Evolutionary conservation across 2,888 invertebrate species (phyloP), one percentile per base, ranked within the genome.

Genomic region (Myathropa florea): DNA sequence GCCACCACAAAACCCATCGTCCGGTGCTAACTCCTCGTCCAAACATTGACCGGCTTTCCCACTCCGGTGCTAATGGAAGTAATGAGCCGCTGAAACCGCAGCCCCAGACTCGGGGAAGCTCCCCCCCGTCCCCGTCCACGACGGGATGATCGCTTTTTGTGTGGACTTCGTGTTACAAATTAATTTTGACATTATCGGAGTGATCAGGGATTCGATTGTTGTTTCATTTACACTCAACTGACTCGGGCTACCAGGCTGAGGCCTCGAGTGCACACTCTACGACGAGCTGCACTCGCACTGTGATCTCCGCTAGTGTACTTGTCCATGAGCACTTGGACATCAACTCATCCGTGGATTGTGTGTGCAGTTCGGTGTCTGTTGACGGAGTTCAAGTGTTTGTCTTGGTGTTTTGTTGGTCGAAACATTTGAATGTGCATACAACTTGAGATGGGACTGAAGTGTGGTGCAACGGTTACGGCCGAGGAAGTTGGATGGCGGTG

Each of bases 121-220:
- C 4, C n/a, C 46, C 46, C 46, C 30, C 33, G 33, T 10, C 33
- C 6, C 33, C 10, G 28, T 6, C 28, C 28, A 6, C 28, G 28
- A n/a, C n/a, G n/a, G n/a, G n/a, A n/a, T n/a, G 28, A 28, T 28
- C 28, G 28, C 28, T 6, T 28, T 67, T 12, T 67, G 61, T 77
- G 61, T 77, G 78, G 72, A 82, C 72, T 85, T 78, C 72, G 73
- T 86, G 83, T 79, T 67, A 83, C 83, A 83, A 86, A 86, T 86
- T 86, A 86, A 86, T 86, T 86, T 83, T 75, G 86, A 86, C 86
- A 86, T 86, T 86, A 86, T 86, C 78, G 65, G 70, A 71, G 73
- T 63, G 86, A 86, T 86, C 86, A 83, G 81, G 53, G 59, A 26
- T 76, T 83, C 78, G 68, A 83, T 83, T 78, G 86, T 83, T 71